Evolutionary conservation across 2,888 invertebrate genomes (phyloP), one percentile per base, ranked within the genome.

Genomic region (Caenorhabditis sp.): DNA sequence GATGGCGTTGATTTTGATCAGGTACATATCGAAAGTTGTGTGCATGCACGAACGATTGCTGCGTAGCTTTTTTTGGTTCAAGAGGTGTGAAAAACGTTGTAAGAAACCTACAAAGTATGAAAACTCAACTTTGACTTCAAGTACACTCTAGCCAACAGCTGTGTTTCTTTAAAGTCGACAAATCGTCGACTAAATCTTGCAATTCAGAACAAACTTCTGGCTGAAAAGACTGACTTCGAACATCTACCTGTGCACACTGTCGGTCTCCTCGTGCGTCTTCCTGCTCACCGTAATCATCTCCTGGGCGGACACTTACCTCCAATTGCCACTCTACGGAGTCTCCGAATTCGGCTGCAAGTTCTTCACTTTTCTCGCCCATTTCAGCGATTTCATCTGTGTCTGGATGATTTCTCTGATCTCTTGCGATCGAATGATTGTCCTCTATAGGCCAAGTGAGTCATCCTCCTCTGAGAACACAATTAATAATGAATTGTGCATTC

Each of bases 321-420:
- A 80, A 13, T 51, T 89, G 13, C 88, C 90, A 1, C 61, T 91
- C 26, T 91, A 89, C 70, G 87, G 85, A 18, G 72, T 87, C 70
- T 88, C 86, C 8, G 86, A 89, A 47, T 65, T 89, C 26, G 88
- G 85, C 4, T 86, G 86, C 70, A 86, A 86, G 80, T 69, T 86
- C 44, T 82, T 90, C 80, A 91, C 91, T 0, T 91, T 90, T 40
- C 62, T 89, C 50, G 90, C 91, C 0, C 90, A 91, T 79, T 85
- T 87, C 61, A 90, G 87, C 62, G 90, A 90, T 61, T 90, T 90
- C 69, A 88, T 86, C 61, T 88, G 88, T 56, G 87, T 86, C 9
- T 90, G 90, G 89, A 90, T 90, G 90, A 90, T 90, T 60, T 86
- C 86, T 18, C 87, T 88, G 83, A 89, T 90, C 18, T 89, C 88